Percentiles rank a stretch among this genome's conserved stretches.
phyloP scores from a whole-genome alignment of 2,888 invertebrate species.

The Netelia virgata region DNA sequence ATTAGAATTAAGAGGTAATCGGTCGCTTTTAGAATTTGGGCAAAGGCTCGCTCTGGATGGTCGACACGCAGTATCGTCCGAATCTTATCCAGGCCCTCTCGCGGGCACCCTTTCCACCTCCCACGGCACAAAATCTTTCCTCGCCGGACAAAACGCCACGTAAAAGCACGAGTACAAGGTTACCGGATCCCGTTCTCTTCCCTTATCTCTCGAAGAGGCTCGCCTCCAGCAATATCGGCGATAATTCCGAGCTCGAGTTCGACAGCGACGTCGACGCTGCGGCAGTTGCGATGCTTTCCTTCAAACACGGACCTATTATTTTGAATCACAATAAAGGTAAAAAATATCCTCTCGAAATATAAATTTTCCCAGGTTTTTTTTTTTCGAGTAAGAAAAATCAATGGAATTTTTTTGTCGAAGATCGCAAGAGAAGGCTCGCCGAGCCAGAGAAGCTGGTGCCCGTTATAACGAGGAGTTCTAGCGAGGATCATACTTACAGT shows the following conservation, averaged over 20 bases:
- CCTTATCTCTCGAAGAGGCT: conserved; percentile 92
- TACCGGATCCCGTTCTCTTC: conserved; percentile 92
- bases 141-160: conserved; percentile 81
- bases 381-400: conserved; percentile 17
- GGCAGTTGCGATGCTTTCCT: conserved; percentile 94
- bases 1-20: conserved; percentile 20
- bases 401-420: conserved; percentile 67
- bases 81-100: conserved; percentile 95
- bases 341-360: background rate
- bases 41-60: conserved; percentile 98
- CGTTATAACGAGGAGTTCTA: conserved; percentile 94
- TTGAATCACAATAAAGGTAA: conserved; percentile 84
- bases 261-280: conserved; percentile 89
- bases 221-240: conserved; percentile 85
- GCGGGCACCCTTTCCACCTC: conserved; percentile 93
- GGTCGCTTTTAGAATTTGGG: conserved; percentile 91
- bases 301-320: conserved; percentile 93
- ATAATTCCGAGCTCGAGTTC: conserved; percentile 86
- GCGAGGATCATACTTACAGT: conserved; percentile 97
- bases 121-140: conserved; percentile 80
- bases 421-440: conserved; percentile 80
- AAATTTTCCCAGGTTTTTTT: background rate
- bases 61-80: conserved; percentile 96
- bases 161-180: conserved; percentile 83
- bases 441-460: conserved; percentile 84